phyloP scores from a whole-genome alignment of 2,888 invertebrate species.

The Plagodis dolabraria region DNA sequence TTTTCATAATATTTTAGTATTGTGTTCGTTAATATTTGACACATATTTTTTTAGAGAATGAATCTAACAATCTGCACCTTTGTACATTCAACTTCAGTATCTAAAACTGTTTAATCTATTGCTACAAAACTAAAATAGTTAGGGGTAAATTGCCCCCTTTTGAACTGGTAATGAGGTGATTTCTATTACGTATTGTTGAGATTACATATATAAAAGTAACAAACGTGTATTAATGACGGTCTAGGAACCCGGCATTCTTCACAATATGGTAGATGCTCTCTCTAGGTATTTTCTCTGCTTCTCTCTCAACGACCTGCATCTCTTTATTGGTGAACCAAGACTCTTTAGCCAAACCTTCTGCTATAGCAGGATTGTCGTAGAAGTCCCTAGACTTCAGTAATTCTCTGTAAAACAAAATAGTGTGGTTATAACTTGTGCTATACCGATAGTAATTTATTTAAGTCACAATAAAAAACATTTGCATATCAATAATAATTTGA shows the following conservation, averaged over 20 bases:
- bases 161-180: too few relatives aligned
- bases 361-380: slow-evolving; percentile 91
- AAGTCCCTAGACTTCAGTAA: slow-evolving; percentile 87
- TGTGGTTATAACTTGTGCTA: too few relatives aligned
- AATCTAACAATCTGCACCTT: too few relatives aligned
- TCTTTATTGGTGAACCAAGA: slow-evolving; percentile 92
- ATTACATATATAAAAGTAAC: too few relatives aligned
- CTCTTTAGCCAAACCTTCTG: slow-evolving; percentile 89
- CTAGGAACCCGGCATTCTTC: slow-evolving; percentile 88
- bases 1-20: too few relatives aligned
- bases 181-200: too few relatives aligned
- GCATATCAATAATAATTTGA: neutral
- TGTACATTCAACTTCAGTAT: too few relatives aligned
- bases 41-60: too few relatives aligned
- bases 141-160: too few relatives aligned
- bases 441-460: neutral
- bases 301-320: slow-evolving; percentile 90
- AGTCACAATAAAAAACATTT: neutral
- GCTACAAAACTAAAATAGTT: too few relatives aligned
- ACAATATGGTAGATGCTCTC: slow-evolving; percentile 90
- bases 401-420: slow-evolving; percentile 59
- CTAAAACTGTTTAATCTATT: too few relatives aligned
- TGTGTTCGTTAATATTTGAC: too few relatives aligned
- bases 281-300: slow-evolving; percentile 92
- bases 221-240: slow-evolving; percentile 51